Base-by-base conservation (phyloP, 2,888 invertebrate species). In the Scaptomyza caliginosa region DNA sequence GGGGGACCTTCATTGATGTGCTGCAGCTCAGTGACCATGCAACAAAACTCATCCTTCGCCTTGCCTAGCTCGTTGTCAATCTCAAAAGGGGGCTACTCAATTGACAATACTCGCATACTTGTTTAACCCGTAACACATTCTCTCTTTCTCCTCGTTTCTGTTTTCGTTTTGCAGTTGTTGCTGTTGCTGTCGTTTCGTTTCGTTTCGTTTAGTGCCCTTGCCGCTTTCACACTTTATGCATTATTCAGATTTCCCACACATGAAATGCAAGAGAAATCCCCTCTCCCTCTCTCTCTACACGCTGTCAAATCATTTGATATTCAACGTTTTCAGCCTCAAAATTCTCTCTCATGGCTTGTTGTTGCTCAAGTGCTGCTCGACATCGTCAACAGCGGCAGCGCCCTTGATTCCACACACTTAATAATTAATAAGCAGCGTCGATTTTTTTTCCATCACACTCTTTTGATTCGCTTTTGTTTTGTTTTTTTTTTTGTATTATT, bases 331-430 rank as follows among this genome's bases (percentile, higher is more conserved):
- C 57, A 40, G 45, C 28, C 50, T 49, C 40, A 40, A 24, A 51
- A 49, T 40, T 43, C 43, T 32, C 28, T 55, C 43, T 39, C n/a
- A n/a, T n/a, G n/a, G n/a, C n/a, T n/a, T n/a, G n/a, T n/a, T 50
- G n/a, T 50, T 28, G 17, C 30, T 74, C 62, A 59, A 65, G 58
- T 60, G 43, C 50, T 52, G 38, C 43, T 28, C 51, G 30, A 36
- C 71, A 13, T 55, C 72, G 65, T 77, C 85, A 67, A 51, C 77
- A 59, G 57, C 83, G 66, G 57, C 83, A 67, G 78, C 82, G 82
- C 82, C 83, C 87, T 83, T 83, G 87, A 87, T 87, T 82, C 70
- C 73, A 87, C 79, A 81, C 83, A 83, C 87, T 87, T 83, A 71
- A 83, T 78, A 83, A 83, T 83, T 83, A 83, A 87, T 87, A 83